Evolutionary conservation across 1,140 invertebrate species (phyloP).

Genomic region (Neomicropteryx cornuta): DNA sequence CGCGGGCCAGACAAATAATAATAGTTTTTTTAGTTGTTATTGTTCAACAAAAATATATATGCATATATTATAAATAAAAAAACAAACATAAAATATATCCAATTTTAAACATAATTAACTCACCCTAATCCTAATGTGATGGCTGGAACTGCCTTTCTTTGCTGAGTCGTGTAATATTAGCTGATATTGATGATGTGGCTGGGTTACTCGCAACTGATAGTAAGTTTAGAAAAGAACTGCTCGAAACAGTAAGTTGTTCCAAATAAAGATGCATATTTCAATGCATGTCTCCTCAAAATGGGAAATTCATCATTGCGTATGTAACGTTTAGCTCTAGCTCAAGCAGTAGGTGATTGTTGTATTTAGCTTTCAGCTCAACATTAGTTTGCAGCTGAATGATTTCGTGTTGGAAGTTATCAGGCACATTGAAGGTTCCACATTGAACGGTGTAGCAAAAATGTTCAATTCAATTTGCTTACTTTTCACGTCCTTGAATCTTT

Average conservation of each 20-base stretch:
- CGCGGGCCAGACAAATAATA: no score
- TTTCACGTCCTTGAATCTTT: neutral
- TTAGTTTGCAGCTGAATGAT: neutral
- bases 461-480: neutral
- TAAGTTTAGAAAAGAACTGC: neutral
- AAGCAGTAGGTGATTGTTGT: neutral
- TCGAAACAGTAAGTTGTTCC: neutral
- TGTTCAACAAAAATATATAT: no score
- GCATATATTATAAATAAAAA: no score
- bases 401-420: neutral
- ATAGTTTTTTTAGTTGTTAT: no score
- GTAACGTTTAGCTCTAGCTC: neutral
- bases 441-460: neutral
- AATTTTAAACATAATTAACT: no score
- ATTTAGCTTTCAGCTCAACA: neutral
- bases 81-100: no score
- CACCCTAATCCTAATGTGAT: no score
- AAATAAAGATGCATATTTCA: neutral
- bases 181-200: no score
- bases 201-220: no score
- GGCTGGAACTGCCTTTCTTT: no score
- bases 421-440: neutral
- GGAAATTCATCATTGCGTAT: neutral
- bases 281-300: neutral
- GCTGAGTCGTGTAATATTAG: no score